phyloP scores from a whole-genome alignment of 2,888 invertebrate species.

The Ophion costatus region DNA sequence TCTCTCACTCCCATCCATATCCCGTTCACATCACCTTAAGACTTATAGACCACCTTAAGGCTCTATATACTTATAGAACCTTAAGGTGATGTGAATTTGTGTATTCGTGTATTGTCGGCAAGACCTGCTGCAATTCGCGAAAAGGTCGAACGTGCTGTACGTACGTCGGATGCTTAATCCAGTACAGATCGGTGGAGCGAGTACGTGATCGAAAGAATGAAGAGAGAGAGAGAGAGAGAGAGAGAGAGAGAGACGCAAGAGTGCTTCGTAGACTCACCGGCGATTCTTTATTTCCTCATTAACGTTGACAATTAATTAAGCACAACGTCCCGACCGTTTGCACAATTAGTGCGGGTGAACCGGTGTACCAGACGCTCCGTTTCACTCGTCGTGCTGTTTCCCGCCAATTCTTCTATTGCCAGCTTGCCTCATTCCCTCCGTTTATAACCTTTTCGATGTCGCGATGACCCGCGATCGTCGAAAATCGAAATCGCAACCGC shows the following conservation, averaged over 20 bases:
- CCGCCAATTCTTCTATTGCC: conserved; percentile 38
- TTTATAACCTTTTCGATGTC: conserved; percentile 25
- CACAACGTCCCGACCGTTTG: conserved; percentile 54
- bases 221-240: conserved; percentile 24
- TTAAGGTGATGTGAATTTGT: too few relatives aligned
- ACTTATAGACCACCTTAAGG: background rate
- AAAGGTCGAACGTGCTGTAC: conserved; percentile 57
- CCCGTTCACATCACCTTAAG: background rate
- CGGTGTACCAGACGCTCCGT: conserved; percentile 37
- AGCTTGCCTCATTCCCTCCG: background rate
- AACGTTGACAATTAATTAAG: conserved; percentile 69
- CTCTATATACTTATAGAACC: conserved; percentile 2
- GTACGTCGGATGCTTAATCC: conserved; percentile 64
- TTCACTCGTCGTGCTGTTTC: conserved; percentile 40
- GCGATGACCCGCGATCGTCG: conserved; percentile 55
- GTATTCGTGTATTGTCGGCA: conserved; percentile 28
- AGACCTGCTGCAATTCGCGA: conserved; percentile 53
- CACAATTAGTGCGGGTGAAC: conserved; percentile 62
- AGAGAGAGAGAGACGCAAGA: conserved; percentile 19
- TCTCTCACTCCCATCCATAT: background rate
- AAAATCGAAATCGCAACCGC: conserved; percentile 46
- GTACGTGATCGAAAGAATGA: conserved; percentile 22
- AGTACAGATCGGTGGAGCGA: conserved; percentile 60
- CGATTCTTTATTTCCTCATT: conserved; percentile 68
- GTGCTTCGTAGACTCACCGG: conserved; percentile 45